These are phyloP conservation scores for Callinectes sapidus DNA, from an alignment of 2,888 invertebrate species.

Conservation along the genomic window DNA sequence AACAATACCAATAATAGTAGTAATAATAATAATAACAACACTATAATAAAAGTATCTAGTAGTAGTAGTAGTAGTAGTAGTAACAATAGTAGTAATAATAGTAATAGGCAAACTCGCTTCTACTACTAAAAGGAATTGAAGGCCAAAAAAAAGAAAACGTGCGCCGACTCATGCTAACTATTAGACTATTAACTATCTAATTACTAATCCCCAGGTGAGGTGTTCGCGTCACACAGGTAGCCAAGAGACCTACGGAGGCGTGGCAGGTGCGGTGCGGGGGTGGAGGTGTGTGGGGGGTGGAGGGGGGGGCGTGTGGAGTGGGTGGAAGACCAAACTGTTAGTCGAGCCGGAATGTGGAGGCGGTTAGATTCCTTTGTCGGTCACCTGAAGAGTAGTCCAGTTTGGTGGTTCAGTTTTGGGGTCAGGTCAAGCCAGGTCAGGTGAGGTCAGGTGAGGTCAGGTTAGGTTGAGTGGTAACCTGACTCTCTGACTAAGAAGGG, in stretches of 20 bases:
- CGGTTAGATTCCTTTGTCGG: not conserved
- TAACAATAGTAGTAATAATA: not conserved
- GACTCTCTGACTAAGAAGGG: too few species aligned
- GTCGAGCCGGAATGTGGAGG: not conserved
- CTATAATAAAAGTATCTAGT: not conserved
- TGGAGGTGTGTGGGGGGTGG: not conserved
- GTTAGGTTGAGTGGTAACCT: too few species aligned
- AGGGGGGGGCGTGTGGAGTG: not conserved
- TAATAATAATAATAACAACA: not conserved
- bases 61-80: not conserved
- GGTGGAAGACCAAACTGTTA: not conserved
- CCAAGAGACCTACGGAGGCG: not conserved
- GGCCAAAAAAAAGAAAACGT: not conserved
- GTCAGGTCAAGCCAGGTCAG: too few species aligned
- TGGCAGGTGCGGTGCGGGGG: not conserved
- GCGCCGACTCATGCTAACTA: not conserved
- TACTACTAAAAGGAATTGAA: not conserved
- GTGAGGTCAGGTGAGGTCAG: too few species aligned
- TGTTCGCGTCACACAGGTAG: conserved; percentile 22
- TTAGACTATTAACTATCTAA: not conserved
- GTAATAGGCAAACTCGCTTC: not conserved
- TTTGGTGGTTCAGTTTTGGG: too few species aligned
- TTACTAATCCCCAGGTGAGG: not conserved
- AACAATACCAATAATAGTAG: not conserved
- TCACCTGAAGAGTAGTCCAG: too few species aligned